Evolutionary conservation across 2,113 vertebrate genomes (phyloP), one percentile per base, ranked within the genome.

Genomic region (Aldabrachelys gigantea): DNA sequence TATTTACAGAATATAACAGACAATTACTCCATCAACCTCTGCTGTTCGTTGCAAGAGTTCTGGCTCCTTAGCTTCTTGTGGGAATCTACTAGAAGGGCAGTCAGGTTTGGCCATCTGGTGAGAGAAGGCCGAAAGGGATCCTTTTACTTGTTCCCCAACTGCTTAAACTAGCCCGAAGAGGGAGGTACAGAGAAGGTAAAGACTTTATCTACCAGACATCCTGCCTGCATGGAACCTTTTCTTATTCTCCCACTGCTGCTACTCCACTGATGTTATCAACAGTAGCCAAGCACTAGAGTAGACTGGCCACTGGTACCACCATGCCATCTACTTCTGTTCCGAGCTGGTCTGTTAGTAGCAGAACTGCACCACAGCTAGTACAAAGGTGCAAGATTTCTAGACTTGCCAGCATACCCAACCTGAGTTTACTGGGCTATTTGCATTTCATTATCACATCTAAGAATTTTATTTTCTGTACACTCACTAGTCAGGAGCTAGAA

Each of bases 311-410:
- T 35, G 31, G 62, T 29, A 62, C 27, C 57, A 14, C 12, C 29
- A 2, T 31, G 29, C 57, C 27, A 31, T 31, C 57, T 62, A 62
- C 29, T 12, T 62, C 57, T 31, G 57, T 62, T 62, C 27, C 7
- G 27, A 62, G 57, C 57, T 62, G 57, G 57, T 31, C 72, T 41
- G n/a, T 44, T 49, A 62, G 5, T 31, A 69, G 25, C 44, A 29
- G 4, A 54, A 47, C 0, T 1, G 44, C 52, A 88, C 78, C 27
- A 31, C 14, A 38, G 47, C 0, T 0, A 14, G 38, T 38, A 76
- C 79, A 72, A 52, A 62, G 57, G 22, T 0, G 1, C 35, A 14
- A 27, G 11, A 19, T 53, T 35, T 79, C 35, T 3, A 1, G 24
- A 50, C 59, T 31, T 2, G 44, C 27, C 1, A 24, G 17, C 17